Base-by-base conservation (phyloP, 2,797 vertebrate species). In the Pipistrellus nathusii region DNA sequence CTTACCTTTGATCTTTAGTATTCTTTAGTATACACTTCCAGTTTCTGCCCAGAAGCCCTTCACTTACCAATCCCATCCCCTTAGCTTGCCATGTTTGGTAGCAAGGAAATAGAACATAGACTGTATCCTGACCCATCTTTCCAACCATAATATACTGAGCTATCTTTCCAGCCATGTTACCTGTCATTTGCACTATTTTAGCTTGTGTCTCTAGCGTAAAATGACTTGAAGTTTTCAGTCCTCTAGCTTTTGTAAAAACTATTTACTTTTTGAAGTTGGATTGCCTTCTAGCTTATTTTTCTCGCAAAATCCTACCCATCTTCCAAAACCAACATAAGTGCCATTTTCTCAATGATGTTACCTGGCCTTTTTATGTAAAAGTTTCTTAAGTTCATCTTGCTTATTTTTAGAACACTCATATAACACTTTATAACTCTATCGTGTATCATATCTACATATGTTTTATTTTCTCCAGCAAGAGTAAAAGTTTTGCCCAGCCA, bases 121-220 rank as follows among this genome's bases (percentile, higher is more conserved):
- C 51, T 91, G 17, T 77, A 2, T 94, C 64, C 20, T 78, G 57
- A 90, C 8, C 41, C 81, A 15, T 81, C n/a, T 96, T 93, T 76
- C 25, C 25, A 92, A 55, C 38, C 1, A 3, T 17, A 66, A 66
- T 91, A 20, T 82, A 2, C 91, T 83, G 57, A 90, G 5, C n/a
- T 84, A 18, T 81, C 27, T 96, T 93, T 80, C 25, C 27, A 92
- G 55, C 32, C 1, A 4, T 25, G 1, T 59, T 83, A 64, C 25
- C 72, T 17, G 32, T 88, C 27, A 90, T 59, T 71, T 88, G 23
- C 17, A 92, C 27, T 73, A 64, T 75, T 71, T 92, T 27, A 55
- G 38, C 20, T 91, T 89, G 59, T 32, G 1, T 64, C 53, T 94
- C 13, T 81, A 76, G 55, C 21, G 41, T 64, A 87, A 91, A 85